Conservation (phyloP, 2,113 vertebrate genomes). For the Sula dactylatra region DNA sequence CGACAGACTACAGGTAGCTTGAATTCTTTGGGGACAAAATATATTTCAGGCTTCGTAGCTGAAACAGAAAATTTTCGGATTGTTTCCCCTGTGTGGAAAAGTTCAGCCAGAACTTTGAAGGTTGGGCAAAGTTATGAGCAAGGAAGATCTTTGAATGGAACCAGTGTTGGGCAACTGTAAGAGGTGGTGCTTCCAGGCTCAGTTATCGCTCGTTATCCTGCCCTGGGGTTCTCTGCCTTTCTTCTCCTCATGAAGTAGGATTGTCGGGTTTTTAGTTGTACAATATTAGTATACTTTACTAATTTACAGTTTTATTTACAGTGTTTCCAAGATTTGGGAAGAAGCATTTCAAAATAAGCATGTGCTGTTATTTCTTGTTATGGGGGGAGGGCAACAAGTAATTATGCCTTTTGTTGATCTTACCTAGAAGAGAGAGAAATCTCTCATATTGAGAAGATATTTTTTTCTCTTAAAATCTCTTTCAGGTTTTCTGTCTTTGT, state of each 20-base stretch:
- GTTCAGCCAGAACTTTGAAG: background rate
- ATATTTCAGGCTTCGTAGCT: background rate
- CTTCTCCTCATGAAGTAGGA: background rate
- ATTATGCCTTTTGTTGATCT: background rate
- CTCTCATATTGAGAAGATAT: rapidly evolving
- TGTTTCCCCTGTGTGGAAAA: background rate
- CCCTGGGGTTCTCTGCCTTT: background rate
- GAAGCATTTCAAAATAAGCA: background rate
- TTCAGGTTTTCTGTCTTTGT: background rate
- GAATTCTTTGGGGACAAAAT: background rate
- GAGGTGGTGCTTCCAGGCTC: background rate
- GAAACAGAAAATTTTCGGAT: background rate
- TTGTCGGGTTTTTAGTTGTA: background rate
- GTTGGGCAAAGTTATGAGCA: background rate
- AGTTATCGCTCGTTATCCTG: background rate
- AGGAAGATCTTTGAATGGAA: background rate
- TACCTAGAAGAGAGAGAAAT: background rate
- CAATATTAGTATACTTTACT: background rate
- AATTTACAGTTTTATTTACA: background rate
- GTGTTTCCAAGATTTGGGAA: background rate
- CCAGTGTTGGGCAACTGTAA: background rate
- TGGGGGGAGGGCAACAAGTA: background rate
- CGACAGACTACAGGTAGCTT: background rate
- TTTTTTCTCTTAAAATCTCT: background rate
- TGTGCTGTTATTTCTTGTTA: background rate